Evolutionary conservation across 92 coral and sea anemone genomes (phyloP).

Genomic region (Epizoanthus stellaris): DNA sequence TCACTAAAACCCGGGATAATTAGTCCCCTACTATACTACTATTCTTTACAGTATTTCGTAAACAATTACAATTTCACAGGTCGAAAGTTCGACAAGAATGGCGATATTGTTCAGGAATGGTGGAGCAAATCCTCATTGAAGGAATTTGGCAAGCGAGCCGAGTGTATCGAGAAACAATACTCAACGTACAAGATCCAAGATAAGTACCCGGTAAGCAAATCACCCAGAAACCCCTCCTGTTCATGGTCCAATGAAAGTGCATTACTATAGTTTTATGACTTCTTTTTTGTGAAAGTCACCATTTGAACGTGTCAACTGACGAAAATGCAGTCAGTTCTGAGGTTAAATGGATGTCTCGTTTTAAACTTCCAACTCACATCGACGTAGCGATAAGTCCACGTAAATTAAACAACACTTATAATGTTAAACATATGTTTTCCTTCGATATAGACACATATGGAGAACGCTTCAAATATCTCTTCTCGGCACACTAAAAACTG

Average conservation of each 20-base stretch:
- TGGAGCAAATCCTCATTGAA: constrained; percentile 84
- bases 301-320: too few species aligned
- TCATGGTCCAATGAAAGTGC: not conserved
- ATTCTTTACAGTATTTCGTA: not conserved
- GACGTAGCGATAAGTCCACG: too few species aligned
- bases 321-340: not conserved
- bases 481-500: too few species aligned
- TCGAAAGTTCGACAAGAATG: constrained; percentile 97
- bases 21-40: not conserved
- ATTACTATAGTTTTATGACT: not conserved
- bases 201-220: constrained; percentile 78
- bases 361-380: too few species aligned
- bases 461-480: too few species aligned
- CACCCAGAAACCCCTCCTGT: too few species aligned
- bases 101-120: constrained; percentile 98
- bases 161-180: constrained; percentile 92
- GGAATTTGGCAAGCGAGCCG: constrained; percentile 83
- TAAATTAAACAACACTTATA: too few species aligned
- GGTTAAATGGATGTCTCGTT: too few species aligned
- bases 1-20: too few species aligned
- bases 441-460: too few species aligned
- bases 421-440: too few species aligned
- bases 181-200: constrained; percentile 91
- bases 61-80: constrained; percentile 46
- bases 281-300: not conserved